Conservation (phyloP, 2,113 vertebrate species). For the Gymnogyps californianus region DNA sequence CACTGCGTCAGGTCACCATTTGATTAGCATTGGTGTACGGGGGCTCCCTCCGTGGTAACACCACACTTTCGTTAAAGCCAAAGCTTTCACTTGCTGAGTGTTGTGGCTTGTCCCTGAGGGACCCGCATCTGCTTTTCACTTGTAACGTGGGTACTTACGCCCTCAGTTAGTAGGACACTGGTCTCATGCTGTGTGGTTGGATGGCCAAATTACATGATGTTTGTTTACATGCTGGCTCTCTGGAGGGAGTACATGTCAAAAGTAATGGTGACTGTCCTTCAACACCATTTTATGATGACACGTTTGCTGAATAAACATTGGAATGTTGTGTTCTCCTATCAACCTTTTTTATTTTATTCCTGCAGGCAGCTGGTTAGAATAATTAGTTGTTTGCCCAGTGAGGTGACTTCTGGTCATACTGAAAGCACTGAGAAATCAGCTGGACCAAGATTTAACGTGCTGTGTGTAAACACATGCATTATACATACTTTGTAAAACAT, state of each 20-base stretch:
- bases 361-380: background rate
- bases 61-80: background rate
- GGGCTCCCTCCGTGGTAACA: too few relatives aligned
- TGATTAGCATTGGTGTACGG: accelerated
- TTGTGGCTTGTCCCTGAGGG: background rate
- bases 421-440: background rate
- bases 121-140: accelerated
- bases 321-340: background rate
- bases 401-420: background rate
- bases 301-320: background rate
- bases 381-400: background rate
- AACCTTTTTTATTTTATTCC: background rate
- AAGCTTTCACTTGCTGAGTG: background rate
- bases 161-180: background rate
- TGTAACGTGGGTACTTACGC: background rate
- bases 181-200: background rate
- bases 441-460: background rate
- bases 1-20: background rate
- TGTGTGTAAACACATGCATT: background rate
- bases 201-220: background rate
- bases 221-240: background rate
- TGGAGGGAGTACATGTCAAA: background rate
- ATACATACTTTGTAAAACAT: background rate
- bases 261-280: background rate
- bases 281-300: background rate